These are phyloP conservation scores for Salvelinus fontinalis DNA, from an alignment of 2,113 vertebrate species.

Conservation along the genomic window DNA sequence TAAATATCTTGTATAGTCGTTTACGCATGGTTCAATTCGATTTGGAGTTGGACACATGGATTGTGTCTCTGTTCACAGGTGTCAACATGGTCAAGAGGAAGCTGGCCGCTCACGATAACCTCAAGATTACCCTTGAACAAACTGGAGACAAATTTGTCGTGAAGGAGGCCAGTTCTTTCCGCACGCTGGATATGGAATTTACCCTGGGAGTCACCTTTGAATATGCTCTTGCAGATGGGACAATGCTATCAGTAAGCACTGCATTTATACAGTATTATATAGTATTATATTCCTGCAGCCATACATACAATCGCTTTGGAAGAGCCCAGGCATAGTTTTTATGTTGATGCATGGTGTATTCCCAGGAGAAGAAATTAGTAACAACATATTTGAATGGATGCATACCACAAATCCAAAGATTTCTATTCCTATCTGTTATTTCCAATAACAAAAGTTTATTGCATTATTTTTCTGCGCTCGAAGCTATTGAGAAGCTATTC, in stretches of 20 bases:
- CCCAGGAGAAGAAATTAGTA: too few species aligned
- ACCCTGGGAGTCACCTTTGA: conserved; percentile 83
- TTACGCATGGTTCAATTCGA: conserved; percentile 17
- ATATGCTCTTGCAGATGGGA: conserved; percentile 89
- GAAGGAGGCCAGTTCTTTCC: conserved; percentile 87
- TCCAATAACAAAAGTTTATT: too few species aligned
- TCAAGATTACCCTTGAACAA: conserved; percentile 86
- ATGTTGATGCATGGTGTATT: background rate
- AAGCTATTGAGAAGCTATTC: too few species aligned
- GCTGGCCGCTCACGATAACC: conserved; percentile 86
- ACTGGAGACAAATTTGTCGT: conserved; percentile 83
- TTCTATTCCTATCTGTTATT: too few species aligned
- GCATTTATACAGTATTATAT: background rate
- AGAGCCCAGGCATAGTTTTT: background rate
- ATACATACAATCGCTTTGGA: background rate
- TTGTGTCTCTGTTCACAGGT: conserved; percentile 69
- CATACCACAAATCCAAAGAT: too few species aligned
- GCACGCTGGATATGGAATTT: conserved; percentile 81
- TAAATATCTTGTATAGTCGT: background rate
- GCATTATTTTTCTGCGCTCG: too few species aligned
- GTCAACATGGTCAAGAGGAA: conserved; percentile 89
- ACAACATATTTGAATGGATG: too few species aligned
- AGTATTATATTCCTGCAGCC: too few species aligned
- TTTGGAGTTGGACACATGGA: conserved; percentile 15
- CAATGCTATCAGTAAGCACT: conserved; percentile 83